Evolutionary conservation across 1,140 invertebrate genomes (phyloP), one percentile per base, ranked within the genome.

Genomic region (Drosophila punjabiensis): DNA sequence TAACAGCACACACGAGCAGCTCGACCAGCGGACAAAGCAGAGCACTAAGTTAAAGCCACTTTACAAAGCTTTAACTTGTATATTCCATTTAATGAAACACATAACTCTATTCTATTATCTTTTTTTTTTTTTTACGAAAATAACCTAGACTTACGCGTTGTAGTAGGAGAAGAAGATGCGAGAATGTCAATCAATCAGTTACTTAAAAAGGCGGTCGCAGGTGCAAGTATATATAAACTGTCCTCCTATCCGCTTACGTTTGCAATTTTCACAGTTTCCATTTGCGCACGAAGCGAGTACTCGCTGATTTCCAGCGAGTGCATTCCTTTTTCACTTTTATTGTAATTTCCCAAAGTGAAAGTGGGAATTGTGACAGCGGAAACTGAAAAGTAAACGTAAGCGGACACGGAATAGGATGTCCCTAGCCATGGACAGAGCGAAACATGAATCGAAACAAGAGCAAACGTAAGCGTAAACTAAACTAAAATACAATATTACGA

Each of bases 1-100:
- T 69, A 75, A 78, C 65, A 69, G 39, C 63, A 67, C n/a, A 48
- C 45, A 47, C 35, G 20, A 58, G 9, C 69, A 69, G 56, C 43
- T 43, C 41, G 41, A 18, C 5, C 41, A 18, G 11, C 45, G 20
- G 20, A 14, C 24, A 41, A 52, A 24, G 55, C 68, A 62, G 41
- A 63, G 50, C 35, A 39, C 55, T 60, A 47, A 79, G 77, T 79
- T 79, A 64, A 73, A 80, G 76, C 55, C 67, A 65, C 60, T 80
- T 81, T 58, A 83, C 53, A 84, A 69, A 81, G 75, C 59, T 75
- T 74, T 85, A 67, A 81, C 79, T 76, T 79, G 66, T 79, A 89
- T 88, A 89, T 88, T 88, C 85, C 85, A 88, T 89, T 84, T 81
- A 65, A 68, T 35, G 68, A 84, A 39, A 67, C 45, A 63, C 43